Evolutionary conservation across 2,888 invertebrate species (phyloP).

Genomic region (Andrena marginata): DNA sequence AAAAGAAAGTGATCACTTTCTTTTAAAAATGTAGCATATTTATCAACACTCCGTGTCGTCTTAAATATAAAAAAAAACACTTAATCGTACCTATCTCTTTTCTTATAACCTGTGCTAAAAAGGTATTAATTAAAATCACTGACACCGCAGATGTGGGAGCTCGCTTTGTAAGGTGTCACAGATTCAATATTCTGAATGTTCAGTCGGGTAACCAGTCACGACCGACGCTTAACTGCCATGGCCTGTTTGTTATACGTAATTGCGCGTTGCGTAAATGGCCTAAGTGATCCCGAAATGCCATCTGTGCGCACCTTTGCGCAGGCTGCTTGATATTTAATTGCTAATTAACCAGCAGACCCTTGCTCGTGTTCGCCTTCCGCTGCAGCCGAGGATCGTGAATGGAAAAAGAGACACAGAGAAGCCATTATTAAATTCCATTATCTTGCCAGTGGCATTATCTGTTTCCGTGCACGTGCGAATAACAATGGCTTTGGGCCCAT

Average conservation of each 20-base stretch:
- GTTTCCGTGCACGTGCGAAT: constrained; percentile 64
- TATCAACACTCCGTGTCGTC: no score
- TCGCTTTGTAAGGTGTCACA: no score
- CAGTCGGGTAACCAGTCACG: constrained; percentile 17
- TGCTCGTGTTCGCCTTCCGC: constrained; percentile 35
- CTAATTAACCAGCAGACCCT: constrained; percentile 76
- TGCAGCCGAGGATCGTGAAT: constrained; percentile 38
- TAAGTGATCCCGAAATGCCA: constrained; percentile 73
- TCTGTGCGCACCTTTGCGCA: constrained; percentile 71
- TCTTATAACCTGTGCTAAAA: no score
- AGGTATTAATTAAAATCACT: no score
- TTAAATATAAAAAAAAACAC: no score
- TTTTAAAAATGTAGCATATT: no score
- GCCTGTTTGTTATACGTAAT: constrained; percentile 75
- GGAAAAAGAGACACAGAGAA: constrained; percentile 23
- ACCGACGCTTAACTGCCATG: constrained; percentile 31
- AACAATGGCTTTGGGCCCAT: constrained; percentile 44
- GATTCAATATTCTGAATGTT: constrained; percentile 14
- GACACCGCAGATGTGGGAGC: no score
- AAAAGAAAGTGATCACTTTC: no score
- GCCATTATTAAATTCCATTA: constrained; percentile 76
- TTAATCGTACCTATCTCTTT: no score
- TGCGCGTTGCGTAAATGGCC: constrained; percentile 68
- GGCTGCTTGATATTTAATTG: constrained; percentile 80
- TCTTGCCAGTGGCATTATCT: constrained; percentile 65